Percentiles rank a stretch among this genome's conserved stretches.
These are phyloP conservation scores for Drosophila dunni DNA, from an alignment of 1,140 invertebrate species.

Conservation along the genomic window DNA sequence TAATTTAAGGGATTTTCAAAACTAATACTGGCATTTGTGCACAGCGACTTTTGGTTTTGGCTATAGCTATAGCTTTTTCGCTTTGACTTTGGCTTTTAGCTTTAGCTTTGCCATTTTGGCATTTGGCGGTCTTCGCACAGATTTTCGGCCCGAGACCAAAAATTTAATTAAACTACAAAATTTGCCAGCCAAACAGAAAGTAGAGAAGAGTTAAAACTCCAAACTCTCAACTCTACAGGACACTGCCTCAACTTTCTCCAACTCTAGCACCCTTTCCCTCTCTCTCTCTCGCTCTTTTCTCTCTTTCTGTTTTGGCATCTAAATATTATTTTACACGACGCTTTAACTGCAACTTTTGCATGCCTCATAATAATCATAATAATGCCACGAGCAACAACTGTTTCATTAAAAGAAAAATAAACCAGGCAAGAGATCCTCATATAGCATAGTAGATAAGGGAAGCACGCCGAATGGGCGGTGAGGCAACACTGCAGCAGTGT, in stretches of 20 bases:
- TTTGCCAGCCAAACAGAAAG: slow-evolving; percentile 17
- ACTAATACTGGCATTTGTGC: slow-evolving; percentile 40
- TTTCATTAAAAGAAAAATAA: slow-evolving; percentile 62
- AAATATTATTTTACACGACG: slow-evolving; percentile 81
- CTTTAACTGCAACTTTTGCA: slow-evolving; percentile 79
- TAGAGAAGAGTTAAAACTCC: background rate
- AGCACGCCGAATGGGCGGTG: background rate
- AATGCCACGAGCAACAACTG: slow-evolving; percentile 76
- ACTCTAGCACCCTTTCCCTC: slow-evolving; percentile 1
- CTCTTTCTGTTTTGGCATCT: slow-evolving; percentile 53
- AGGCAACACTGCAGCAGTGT: too few species aligned
- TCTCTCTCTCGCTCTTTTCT: background rate
- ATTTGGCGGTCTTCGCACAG: slow-evolving; percentile 67
- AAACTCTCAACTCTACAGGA: too few species aligned
- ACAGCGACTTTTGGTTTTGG: slow-evolving; percentile 33
- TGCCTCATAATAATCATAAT: slow-evolving; percentile 81
- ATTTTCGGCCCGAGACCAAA: slow-evolving; percentile 50
- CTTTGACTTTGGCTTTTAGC: slow-evolving; percentile 23
- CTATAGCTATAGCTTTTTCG: slow-evolving; percentile 14
- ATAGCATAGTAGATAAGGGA: background rate
- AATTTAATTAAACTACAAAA: slow-evolving; percentile 76
- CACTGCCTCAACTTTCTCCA: too few species aligned
- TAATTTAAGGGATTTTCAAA: slow-evolving; percentile 69
- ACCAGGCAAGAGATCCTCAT: slow-evolving; percentile 18
- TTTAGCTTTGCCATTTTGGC: slow-evolving; percentile 40